Evolutionary conservation across 2,888 invertebrate genomes (phyloP).

Genomic region (Spisula solida): DNA sequence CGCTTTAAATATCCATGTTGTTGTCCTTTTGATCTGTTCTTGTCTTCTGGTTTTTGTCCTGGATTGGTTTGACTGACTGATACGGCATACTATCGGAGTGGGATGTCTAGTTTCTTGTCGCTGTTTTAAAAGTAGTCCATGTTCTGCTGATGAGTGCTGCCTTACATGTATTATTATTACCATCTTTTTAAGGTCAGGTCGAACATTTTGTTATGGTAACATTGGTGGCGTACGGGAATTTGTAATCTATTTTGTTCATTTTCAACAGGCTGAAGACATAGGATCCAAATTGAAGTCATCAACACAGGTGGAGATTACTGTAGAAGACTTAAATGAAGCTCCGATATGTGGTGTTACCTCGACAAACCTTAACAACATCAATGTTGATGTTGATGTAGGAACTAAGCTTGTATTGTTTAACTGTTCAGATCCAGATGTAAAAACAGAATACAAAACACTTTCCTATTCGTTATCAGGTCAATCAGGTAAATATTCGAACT

Average conservation of each 20-base stretch:
- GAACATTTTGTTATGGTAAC: too few relatives aligned
- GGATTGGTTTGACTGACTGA: too few relatives aligned
- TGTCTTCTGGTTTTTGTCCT: too few relatives aligned
- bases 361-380: constrained; percentile 15
- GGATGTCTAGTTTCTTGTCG: too few relatives aligned
- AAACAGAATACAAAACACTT: constrained; percentile 47
- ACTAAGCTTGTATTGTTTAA: constrained; percentile 42
- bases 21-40: too few relatives aligned
- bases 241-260: neutral
- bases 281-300: constrained; percentile 62
- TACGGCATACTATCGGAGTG: too few relatives aligned
- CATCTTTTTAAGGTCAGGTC: too few relatives aligned
- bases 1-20: too few relatives aligned
- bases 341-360: constrained; percentile 51
- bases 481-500: constrained; percentile 5
- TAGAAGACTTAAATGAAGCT: constrained; percentile 66
- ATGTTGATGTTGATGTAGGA: constrained; percentile 41
- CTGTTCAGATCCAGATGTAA: constrained; percentile 64
- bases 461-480: constrained; percentile 8
- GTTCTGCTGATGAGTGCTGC: too few relatives aligned
- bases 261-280: constrained; percentile 61
- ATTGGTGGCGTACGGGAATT: neutral
- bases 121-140: too few relatives aligned
- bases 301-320: constrained; percentile 57
- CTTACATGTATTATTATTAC: too few relatives aligned